Evolutionary conservation across 2,888 invertebrate species (phyloP).

Genomic region (Pinctada fucata): DNA sequence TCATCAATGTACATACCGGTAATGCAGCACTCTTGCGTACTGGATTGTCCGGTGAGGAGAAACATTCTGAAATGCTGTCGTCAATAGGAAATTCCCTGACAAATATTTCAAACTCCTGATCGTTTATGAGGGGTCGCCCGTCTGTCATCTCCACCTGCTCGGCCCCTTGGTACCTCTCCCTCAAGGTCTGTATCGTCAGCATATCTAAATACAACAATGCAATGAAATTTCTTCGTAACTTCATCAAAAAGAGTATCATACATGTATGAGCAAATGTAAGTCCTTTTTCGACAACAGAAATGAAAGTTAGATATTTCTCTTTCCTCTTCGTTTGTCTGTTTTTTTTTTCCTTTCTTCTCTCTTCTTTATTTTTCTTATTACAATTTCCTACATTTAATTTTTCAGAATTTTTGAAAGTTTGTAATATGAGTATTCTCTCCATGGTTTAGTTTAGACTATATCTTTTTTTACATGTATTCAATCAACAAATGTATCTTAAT

Average conservation of each 20-base stretch:
- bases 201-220: constrained; percentile 41
- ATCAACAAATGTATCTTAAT: too few species aligned
- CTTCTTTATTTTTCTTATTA: too few species aligned
- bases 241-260: not conserved
- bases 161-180: constrained; percentile 44
- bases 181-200: constrained; percentile 49
- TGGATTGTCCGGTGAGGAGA: constrained; percentile 37
- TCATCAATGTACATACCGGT: too few species aligned
- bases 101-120: constrained; percentile 56
- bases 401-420: too few species aligned
- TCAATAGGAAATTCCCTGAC: constrained; percentile 61
- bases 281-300: not conserved
- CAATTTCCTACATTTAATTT: too few species aligned
- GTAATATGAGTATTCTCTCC: too few species aligned
- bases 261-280: not conserved
- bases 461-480: too few species aligned
- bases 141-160: constrained; percentile 29
- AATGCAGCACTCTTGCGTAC: not conserved
- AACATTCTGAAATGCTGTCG: constrained; percentile 61
- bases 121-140: constrained; percentile 36
- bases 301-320: not conserved
- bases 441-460: too few species aligned
- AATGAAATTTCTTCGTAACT: not conserved
- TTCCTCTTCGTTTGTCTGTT: too few species aligned
- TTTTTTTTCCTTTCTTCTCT: too few species aligned